phyloP scores from a whole-genome alignment of 2,113 vertebrate genomes.

The Struthidea cinerea region DNA sequence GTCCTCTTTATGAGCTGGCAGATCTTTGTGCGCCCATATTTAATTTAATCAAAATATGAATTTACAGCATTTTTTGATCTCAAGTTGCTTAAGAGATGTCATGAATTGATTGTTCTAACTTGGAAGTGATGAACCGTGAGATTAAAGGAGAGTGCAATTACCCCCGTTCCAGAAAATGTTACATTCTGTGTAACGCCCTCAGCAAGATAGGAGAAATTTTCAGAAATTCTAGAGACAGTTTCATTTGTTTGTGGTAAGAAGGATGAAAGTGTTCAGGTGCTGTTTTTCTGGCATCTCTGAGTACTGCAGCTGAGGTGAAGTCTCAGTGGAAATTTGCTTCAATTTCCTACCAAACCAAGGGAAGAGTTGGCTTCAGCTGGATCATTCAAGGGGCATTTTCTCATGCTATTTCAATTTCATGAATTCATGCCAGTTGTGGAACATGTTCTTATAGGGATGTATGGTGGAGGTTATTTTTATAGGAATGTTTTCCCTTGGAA shows the following conservation, averaged over 20 bases:
- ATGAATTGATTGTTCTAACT: not conserved
- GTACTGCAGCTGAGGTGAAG: not conserved
- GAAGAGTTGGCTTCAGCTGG: not conserved
- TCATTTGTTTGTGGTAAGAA: not conserved
- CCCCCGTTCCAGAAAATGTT: not conserved
- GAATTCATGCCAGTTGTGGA: not conserved
- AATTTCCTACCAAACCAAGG: not conserved
- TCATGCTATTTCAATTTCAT: not conserved
- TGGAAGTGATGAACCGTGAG: not conserved
- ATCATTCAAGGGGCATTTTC: not conserved
- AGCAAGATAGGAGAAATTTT: not conserved
- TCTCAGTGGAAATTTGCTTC: constrained; percentile 9
- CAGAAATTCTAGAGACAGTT: not conserved
- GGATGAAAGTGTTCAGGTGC: not conserved
- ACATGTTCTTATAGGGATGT: not conserved
- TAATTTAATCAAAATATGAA: not conserved
- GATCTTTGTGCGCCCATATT: not conserved
- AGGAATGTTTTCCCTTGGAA: not conserved
- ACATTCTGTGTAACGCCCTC: not conserved
- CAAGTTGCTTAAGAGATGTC: not conserved
- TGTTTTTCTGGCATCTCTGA: not conserved
- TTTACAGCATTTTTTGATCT: not conserved
- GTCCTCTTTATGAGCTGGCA: constrained; percentile 17
- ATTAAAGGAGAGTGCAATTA: not conserved
- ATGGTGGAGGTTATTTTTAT: not conserved